Evolutionary conservation across 2,888 invertebrate genomes (phyloP), one percentile per base, ranked within the genome.

Genomic region (Sinotaia quadrata): DNA sequence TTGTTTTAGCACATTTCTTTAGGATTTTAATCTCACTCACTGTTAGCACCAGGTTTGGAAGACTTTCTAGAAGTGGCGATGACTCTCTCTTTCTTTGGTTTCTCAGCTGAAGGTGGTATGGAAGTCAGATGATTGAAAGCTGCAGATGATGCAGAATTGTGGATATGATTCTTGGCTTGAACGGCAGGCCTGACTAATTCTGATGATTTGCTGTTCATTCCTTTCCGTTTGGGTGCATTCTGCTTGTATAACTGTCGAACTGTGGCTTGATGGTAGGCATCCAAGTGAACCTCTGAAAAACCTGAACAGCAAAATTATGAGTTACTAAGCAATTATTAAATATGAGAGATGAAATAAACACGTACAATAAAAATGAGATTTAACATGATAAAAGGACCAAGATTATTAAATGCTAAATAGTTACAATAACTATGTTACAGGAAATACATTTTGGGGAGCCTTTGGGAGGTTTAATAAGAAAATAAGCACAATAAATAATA

Each of bases 31-130:
- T 10, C 10, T 5, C 18, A 59, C 69, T 66, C 15, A 74, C 74
- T 63, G 57, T 60, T 69, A 71, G 68, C 71, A 41, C 71, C 71
- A 56, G 63, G 37, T 34, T 71, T 71, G 21, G 71, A 59, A 12
- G 59, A 29, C 37, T 58, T 67, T 1, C 66, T 62, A 27, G 56
- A 24, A 12, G 57, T 15, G 21, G 72, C 68, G 15, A 70, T 49
- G 18, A 72, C 51, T 27, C 70, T 59, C 18, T 58, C 57, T 67
- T 71, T 75, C 63, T 68, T 71, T 4, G 67, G 57, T 51, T 59
- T 63, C 27, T 75, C 71, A 54, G 65, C 21, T 4, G 31, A 3
- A 31, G 67, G 21, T 15, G 5, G 12, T 5, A 36, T n/a, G 31
- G 57, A 37, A 57, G 63, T 21, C 31, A 37, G 2, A 31, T 18